phyloP scores from a whole-genome alignment of 2,797 vertebrate species.

The Malurus splendens region DNA sequence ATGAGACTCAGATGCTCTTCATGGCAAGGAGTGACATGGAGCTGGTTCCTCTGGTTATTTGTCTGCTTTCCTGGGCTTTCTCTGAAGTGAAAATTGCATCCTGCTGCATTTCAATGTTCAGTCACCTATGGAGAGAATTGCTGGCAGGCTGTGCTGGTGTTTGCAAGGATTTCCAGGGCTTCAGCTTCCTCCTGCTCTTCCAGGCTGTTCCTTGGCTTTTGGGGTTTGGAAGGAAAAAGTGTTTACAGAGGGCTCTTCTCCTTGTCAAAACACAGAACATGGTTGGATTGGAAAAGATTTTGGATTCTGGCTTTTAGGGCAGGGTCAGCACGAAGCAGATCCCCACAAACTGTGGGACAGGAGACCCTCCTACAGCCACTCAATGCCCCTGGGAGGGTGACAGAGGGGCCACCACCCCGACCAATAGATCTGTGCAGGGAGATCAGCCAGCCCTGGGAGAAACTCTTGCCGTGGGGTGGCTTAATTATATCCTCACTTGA shows the following conservation, averaged over 20 bases:
- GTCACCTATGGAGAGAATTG: rapidly evolving
- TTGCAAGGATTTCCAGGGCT: background rate
- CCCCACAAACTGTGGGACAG: background rate
- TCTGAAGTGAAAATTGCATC: background rate
- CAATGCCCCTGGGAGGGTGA: background rate
- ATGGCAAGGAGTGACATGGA: background rate
- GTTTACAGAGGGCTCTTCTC: background rate
- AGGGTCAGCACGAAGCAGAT: background rate
- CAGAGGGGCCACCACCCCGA: background rate
- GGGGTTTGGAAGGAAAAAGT: background rate
- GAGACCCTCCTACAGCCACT: rapidly evolving
- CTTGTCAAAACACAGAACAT: rapidly evolving
- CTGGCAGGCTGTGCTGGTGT: background rate
- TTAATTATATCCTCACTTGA: slow-evolving; percentile 27
- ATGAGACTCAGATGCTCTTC: rapidly evolving
- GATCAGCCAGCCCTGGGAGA: background rate
- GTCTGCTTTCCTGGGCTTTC: background rate
- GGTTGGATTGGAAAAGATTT: background rate
- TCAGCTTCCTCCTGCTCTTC: background rate
- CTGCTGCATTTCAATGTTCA: rapidly evolving
- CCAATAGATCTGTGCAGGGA: background rate
- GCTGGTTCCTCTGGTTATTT: background rate
- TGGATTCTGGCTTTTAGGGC: background rate
- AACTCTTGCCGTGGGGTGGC: background rate
- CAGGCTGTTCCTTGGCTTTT: background rate